Conservation (phyloP, 2,888 invertebrate species). For the Eulithis testata region DNA sequence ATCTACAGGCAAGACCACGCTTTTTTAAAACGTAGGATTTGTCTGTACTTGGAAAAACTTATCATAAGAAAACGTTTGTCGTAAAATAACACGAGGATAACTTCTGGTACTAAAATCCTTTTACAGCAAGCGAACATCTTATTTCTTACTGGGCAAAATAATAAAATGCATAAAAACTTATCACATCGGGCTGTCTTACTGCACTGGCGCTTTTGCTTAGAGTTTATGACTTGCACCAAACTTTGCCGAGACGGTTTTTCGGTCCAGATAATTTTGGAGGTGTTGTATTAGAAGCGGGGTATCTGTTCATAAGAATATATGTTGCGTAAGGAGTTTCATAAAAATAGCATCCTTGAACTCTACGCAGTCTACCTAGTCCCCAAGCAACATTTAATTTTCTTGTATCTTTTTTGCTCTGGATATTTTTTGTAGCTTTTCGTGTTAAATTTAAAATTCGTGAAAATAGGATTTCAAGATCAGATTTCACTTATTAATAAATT, state of each 20-base stretch:
- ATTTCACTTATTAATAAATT: too few relatives aligned
- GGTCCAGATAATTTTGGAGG: constrained; percentile 5
- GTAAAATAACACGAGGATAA: constrained; percentile 37
- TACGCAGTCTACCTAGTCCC: too few relatives aligned
- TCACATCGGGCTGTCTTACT: constrained; percentile 9
- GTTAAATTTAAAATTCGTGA: too few relatives aligned
- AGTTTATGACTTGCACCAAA: constrained; percentile 40
- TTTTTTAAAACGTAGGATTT: too few relatives aligned
- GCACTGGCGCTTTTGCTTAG: constrained; percentile 10
- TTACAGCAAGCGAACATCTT: constrained; percentile 31
- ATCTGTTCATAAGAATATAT: background rate
- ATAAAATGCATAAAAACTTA: constrained; percentile 22
- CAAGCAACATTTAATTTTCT: too few relatives aligned
- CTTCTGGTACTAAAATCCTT: constrained; percentile 2
- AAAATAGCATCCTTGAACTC: too few relatives aligned
- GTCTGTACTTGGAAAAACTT: background rate
- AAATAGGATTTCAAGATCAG: too few relatives aligned
- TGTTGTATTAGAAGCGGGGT: constrained; percentile 10
- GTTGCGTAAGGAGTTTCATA: too few relatives aligned
- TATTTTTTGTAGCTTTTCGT: too few relatives aligned
- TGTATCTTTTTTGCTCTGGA: too few relatives aligned
- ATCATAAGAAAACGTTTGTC: background rate
- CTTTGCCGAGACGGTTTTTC: constrained; percentile 14
- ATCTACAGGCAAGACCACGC: too few relatives aligned
- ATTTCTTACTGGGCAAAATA: constrained; percentile 31